A percentile compares a stretch with the other conserved stretches of the same genome.
These are phyloP conservation scores for Phacellophora camtschatica DNA, from an alignment of 30 jellyfish, hydroid and myxozoan species.

Conservation along the genomic window DNA sequence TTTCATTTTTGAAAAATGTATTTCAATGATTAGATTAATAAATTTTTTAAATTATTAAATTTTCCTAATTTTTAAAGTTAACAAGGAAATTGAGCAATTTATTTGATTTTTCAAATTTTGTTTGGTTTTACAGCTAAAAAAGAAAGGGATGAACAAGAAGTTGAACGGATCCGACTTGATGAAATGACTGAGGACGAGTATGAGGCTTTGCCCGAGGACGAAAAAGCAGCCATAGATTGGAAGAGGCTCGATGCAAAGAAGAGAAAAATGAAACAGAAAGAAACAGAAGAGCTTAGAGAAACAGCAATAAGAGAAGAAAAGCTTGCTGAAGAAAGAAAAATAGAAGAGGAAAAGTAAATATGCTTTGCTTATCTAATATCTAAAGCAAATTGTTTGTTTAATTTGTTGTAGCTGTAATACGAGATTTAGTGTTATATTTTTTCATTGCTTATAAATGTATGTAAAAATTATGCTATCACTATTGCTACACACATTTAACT, in stretches of 20 bases:
- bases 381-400: no score
- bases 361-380: not conserved
- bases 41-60: no score
- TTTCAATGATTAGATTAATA: no score
- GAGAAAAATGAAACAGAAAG: slow-evolving; percentile 59
- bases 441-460: no score
- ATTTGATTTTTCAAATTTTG: no score
- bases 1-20: no score
- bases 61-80: no score
- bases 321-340: slow-evolving; percentile 77
- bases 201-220: slow-evolving; percentile 89
- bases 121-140: slow-evolving; percentile 24
- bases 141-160: slow-evolving; percentile 53
- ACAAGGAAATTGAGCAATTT: no score
- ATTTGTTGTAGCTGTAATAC: no score
- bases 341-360: slow-evolving; percentile 92
- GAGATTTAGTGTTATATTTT: no score
- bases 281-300: slow-evolving; percentile 63
- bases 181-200: slow-evolving; percentile 98
- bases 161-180: slow-evolving; percentile 74
- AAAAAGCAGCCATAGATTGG: slow-evolving; percentile 73
- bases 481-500: no score
- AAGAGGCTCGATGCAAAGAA: slow-evolving; percentile 72
- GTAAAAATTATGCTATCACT: no score
- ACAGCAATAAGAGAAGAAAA: slow-evolving; percentile 82